A percentile compares a stretch with the other conserved stretches of the same genome.
Evolutionary conservation across 2,888 invertebrate genomes (phyloP).

Genomic region (Nymphalis polychloros): DNA sequence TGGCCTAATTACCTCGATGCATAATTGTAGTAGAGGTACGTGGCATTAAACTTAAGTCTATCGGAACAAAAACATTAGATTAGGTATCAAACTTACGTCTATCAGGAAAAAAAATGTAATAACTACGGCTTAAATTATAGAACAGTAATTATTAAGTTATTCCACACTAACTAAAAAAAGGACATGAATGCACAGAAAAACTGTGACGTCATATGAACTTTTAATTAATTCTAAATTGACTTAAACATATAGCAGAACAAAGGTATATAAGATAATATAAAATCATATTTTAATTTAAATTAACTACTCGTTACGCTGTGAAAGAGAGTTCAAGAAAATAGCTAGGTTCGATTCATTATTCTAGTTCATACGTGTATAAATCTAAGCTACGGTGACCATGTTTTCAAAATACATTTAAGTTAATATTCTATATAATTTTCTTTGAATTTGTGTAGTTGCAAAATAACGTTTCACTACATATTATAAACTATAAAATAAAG

Average conservation of each 20-base stretch:
- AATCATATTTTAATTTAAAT: conserved; percentile 45
- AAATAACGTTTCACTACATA: no score
- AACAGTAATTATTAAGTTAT: background rate
- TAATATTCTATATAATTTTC: background rate
- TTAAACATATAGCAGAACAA: background rate
- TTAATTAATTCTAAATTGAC: no score
- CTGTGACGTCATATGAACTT: no score
- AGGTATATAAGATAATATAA: conserved; percentile 31
- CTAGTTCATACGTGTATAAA: conserved; percentile 59
- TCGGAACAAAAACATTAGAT: no score
- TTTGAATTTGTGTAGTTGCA: no score
- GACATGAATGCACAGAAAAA: no score
- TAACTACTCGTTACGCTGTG: conserved; percentile 55
- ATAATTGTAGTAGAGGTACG: no score
- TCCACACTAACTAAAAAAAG: no score
- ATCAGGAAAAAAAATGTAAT: no score
- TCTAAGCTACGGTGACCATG: conserved; percentile 51
- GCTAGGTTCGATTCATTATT: conserved; percentile 67
- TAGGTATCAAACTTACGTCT: no score
- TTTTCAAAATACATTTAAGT: background rate
- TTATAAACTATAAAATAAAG: no score
- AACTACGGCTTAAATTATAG: background rate
- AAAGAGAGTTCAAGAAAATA: conserved; percentile 65
- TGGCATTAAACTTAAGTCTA: no score
- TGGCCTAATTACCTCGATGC: background rate